Conservation (phyloP, 1,140 invertebrate species). For the Penaeus japonicus region DNA sequence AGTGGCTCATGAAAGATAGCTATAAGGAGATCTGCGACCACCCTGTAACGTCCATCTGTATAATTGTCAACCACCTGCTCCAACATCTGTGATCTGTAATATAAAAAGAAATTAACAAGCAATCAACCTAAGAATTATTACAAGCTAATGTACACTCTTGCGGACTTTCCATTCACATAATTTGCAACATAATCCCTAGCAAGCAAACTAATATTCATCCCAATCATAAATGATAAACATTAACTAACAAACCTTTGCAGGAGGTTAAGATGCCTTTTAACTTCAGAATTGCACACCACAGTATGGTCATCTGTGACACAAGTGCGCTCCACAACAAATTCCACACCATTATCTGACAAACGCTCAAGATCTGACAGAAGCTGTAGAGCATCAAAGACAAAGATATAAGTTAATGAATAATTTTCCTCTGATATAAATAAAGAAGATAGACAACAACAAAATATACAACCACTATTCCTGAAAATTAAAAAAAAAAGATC, state of each 20-base stretch:
- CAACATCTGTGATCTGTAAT: slow-evolving; percentile 63
- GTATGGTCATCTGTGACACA: background rate
- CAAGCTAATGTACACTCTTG: background rate
- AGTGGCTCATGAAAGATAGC: slow-evolving; percentile 61
- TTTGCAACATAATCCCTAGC: background rate
- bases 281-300: slow-evolving; percentile 23
- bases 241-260: slow-evolving; percentile 20
- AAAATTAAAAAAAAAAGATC: too few species aligned
- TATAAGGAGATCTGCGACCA: slow-evolving; percentile 64
- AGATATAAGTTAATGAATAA: too few species aligned
- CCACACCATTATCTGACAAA: background rate
- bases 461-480: too few species aligned
- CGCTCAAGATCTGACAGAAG: slow-evolving; percentile 28
- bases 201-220: background rate
- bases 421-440: too few species aligned
- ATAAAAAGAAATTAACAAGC: background rate
- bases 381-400: background rate
- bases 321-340: slow-evolving; percentile 15
- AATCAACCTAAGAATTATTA: background rate
- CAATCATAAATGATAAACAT: background rate
- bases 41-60: slow-evolving; percentile 62
- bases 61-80: slow-evolving; percentile 65
- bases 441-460: too few species aligned
- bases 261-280: slow-evolving; percentile 32
- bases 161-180: background rate